Conservation (phyloP, 2,888 invertebrate genomes). For the Sarcophaga subvicina region DNA sequence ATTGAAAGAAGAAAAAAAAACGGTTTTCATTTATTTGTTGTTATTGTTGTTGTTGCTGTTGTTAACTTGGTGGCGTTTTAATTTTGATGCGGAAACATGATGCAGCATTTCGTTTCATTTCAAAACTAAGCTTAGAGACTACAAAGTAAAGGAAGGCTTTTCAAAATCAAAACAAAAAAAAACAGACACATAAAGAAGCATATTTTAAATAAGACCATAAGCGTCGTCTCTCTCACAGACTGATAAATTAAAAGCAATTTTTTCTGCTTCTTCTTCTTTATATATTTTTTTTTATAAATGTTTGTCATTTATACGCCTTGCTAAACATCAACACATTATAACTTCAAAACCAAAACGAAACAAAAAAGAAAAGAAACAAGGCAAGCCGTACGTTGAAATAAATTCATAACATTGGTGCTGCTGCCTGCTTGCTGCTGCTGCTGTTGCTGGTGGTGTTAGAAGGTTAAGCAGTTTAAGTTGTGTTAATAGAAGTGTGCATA, state of each 20-base stretch:
- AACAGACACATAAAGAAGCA: neutral
- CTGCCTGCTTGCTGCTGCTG: constrained; percentile 71
- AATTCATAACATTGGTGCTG: constrained; percentile 58
- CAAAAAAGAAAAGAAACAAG: neutral
- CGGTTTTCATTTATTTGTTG: neutral
- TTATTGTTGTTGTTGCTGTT: no score
- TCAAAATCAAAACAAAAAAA: neutral
- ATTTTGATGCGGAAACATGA: constrained; percentile 69
- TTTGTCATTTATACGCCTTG: constrained; percentile 78
- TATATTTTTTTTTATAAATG: constrained; percentile 61
- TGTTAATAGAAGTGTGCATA: constrained; percentile 37
- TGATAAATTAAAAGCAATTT: constrained; percentile 14
- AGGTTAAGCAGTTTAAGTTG: constrained; percentile 76
- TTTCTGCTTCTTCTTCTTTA: constrained; percentile 24
- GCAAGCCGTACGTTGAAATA: neutral
- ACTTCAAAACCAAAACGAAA: neutral
- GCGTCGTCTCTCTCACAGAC: no score
- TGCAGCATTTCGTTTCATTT: constrained; percentile 64
- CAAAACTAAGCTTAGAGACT: neutral
- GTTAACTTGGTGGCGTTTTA: constrained; percentile 49
- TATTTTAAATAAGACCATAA: constrained; percentile 22
- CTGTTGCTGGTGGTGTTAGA: constrained; percentile 74
- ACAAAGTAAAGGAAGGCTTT: neutral
- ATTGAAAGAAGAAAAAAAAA: neutral
- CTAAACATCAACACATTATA: constrained; percentile 65